A percentile compares a stretch with the other conserved stretches of the same genome.
Conservation (phyloP, 2,888 invertebrate species). For the Cryptocheilus praepositus region DNA sequence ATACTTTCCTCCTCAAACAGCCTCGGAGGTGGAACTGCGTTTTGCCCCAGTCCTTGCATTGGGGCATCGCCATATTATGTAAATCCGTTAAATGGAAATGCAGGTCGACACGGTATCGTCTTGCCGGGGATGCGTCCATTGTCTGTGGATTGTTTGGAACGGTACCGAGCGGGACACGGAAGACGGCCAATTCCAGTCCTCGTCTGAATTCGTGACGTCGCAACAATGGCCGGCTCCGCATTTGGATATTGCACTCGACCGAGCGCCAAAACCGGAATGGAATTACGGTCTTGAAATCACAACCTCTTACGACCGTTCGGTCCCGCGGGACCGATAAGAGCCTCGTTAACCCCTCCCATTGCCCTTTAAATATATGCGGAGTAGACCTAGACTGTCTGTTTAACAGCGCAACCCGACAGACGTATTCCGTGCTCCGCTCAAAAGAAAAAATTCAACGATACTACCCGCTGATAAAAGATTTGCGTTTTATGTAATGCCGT, state of each 20-base stretch:
- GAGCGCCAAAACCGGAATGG: constrained; percentile 1
- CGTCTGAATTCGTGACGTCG: constrained; percentile 44
- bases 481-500: too few species aligned
- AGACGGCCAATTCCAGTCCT: constrained; percentile 34
- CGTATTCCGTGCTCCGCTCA: background rate
- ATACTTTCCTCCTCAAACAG: too few species aligned
- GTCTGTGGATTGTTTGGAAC: constrained; percentile 44
- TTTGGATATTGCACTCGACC: too few species aligned
- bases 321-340: constrained; percentile 14
- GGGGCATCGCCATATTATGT: background rate
- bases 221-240: constrained; percentile 37
- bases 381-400: background rate
- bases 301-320: constrained; percentile 12
- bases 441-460: too few species aligned
- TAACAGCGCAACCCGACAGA: too few species aligned
- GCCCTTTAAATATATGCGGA: background rate
- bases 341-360: constrained; percentile 6
- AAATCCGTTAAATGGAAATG: constrained; percentile 17
- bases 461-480: too few species aligned
- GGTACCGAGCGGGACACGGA: constrained; percentile 29
- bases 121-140: constrained; percentile 33
- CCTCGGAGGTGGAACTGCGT: too few species aligned
- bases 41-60: background rate
- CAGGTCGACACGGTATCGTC: constrained; percentile 26
- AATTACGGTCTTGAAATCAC: constrained; percentile 28